A percentile compares a stretch with the other conserved stretches of the same genome.
Conservation (phyloP, 2,888 invertebrate genomes). For the Apamea anceps region DNA sequence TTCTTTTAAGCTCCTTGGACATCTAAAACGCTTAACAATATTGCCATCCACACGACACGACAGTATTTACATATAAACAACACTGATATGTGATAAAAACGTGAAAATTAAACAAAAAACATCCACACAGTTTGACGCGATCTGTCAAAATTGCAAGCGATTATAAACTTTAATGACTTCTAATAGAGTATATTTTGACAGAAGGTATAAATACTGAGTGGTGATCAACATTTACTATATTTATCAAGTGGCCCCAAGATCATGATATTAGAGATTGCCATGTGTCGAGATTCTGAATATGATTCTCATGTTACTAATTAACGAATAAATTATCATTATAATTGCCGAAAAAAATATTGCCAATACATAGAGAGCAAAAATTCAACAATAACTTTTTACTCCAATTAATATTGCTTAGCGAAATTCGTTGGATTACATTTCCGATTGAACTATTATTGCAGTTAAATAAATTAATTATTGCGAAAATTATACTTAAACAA, state of each 20-base stretch:
- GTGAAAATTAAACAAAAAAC: slow-evolving; percentile 72
- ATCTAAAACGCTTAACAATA: slow-evolving; percentile 64
- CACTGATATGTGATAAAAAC: slow-evolving; percentile 87
- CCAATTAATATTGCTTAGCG: slow-evolving; percentile 84
- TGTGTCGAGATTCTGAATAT: slow-evolving; percentile 67
- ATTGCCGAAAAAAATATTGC: slow-evolving; percentile 60
- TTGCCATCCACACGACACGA: slow-evolving; percentile 88
- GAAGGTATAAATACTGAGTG: slow-evolving; percentile 68
- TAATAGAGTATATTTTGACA: slow-evolving; percentile 64
- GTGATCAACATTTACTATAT: slow-evolving; percentile 70
- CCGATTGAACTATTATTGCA: slow-evolving; percentile 68
- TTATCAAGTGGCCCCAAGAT: slow-evolving; percentile 83
- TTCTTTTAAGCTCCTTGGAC: slow-evolving; percentile 46
- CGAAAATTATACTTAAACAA: slow-evolving; percentile 66
- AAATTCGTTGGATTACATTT: slow-evolving; percentile 82
- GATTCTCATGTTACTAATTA: slow-evolving; percentile 56
- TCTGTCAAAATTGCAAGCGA: slow-evolving; percentile 67
- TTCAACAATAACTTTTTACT: slow-evolving; percentile 61
- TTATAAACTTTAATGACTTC: slow-evolving; percentile 55
- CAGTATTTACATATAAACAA: slow-evolving; percentile 81
- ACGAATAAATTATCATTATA: slow-evolving; percentile 33
- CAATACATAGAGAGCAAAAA: slow-evolving; percentile 72
- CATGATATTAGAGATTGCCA: slow-evolving; percentile 75
- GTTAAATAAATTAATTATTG: slow-evolving; percentile 77
- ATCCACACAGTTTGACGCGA: slow-evolving; percentile 67